Evolutionary conservation across 1,140 invertebrate species (phyloP).

Genomic region (Ladona fulva): DNA sequence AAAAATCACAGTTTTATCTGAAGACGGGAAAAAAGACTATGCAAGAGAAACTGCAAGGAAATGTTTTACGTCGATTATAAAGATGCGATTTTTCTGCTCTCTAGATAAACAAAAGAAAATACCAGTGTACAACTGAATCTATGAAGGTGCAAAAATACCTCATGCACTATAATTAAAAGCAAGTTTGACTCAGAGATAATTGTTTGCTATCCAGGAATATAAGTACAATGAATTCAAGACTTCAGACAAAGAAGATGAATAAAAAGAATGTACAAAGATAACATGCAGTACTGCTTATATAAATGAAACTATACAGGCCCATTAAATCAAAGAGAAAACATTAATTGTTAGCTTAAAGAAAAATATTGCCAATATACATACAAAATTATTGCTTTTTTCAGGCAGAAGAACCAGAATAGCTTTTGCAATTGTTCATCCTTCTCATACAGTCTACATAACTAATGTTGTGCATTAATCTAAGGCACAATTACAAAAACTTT

Average conservation of each 20-base stretch:
- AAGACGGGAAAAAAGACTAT: neutral
- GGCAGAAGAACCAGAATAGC: conserved; percentile 16
- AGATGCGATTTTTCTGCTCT: neutral
- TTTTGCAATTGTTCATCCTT: conserved; percentile 7
- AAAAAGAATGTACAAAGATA: neutral
- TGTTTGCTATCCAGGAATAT: neutral
- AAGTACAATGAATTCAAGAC: neutral
- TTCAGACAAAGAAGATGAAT: neutral
- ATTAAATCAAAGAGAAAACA: conserved; percentile 8
- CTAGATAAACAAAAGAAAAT: too few species aligned
- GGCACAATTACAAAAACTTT: conserved; percentile 2
- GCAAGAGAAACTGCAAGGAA: neutral
- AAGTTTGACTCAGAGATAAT: neutral
- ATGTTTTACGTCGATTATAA: neutral
- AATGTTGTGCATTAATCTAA: conserved; percentile 10
- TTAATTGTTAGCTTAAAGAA: conserved; percentile 11
- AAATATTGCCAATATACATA: neutral
- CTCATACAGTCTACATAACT: conserved; percentile 4
- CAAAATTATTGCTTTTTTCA: conserved; percentile 3
- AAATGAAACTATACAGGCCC: conserved; percentile 3
- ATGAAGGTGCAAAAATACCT: neutral
- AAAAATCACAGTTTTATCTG: neutral
- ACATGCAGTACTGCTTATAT: neutral
- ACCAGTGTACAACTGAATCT: too few species aligned
- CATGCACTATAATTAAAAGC: neutral